These are phyloP conservation scores for Microctenopoma steveboyesi DNA, from an alignment of 2,797 vertebrate species.

Conservation along the genomic window DNA sequence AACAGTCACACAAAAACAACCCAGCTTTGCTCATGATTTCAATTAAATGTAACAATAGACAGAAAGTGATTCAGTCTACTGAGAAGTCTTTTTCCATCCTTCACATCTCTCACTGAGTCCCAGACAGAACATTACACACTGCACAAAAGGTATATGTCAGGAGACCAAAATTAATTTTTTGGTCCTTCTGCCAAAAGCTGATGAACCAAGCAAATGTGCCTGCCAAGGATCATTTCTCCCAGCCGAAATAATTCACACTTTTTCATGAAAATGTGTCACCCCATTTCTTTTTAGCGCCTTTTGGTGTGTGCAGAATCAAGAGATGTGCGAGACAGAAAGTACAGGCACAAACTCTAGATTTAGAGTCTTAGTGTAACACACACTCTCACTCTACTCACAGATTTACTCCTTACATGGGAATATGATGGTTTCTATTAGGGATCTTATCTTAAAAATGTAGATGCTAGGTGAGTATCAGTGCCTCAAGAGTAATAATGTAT, in stretches of 20 bases:
- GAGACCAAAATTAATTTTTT: conserved; percentile 42
- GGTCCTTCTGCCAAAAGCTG: conserved; percentile 35
- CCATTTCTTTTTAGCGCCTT: conserved; percentile 28
- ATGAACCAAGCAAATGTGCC: conserved; percentile 43
- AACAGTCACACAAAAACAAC: conserved; percentile 7
- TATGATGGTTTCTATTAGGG: neutral
- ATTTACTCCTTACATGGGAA: neutral
- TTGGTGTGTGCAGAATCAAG: neutral
- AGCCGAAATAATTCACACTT: conserved; percentile 52
- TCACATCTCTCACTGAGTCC: conserved; percentile 21
- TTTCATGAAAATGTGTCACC: conserved; percentile 54
- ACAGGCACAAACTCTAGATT: conserved; percentile 25
- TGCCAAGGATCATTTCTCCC: conserved; percentile 60
- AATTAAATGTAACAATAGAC: conserved; percentile 11
- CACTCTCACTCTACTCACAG: neutral
- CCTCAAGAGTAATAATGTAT: neutral
- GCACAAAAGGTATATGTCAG: conserved; percentile 46
- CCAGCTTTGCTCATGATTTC: neutral
- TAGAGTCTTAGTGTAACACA: conserved; percentile 22
- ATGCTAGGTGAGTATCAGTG: too few species aligned
- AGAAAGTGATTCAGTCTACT: conserved; percentile 15
- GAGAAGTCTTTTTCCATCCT: conserved; percentile 23
- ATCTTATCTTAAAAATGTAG: neutral
- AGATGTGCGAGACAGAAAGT: conserved; percentile 6
- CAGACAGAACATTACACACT: conserved; percentile 9